Conservation (phyloP, 53 echinoderm and acorn worm genomes). For the Temnopleurus reevesii region DNA sequence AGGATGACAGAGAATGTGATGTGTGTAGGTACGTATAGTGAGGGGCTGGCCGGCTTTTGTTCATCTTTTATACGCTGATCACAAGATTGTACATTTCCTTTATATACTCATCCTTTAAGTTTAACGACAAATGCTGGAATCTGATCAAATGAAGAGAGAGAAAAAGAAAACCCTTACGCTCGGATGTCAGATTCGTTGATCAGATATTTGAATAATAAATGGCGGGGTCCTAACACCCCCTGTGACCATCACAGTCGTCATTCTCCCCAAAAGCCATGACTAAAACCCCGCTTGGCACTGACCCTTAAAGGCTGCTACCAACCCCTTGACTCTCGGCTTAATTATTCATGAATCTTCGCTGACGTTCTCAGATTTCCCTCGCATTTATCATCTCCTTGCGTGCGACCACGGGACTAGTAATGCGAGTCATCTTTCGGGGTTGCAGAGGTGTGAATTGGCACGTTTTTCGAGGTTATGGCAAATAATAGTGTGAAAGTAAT, state of each 20-base stretch:
- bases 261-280: background rate
- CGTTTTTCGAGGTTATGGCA: background rate
- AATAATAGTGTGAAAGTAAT: background rate
- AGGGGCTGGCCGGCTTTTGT: no score
- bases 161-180: no score
- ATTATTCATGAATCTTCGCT: slow-evolving; percentile 5
- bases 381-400: background rate
- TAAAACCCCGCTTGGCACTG: background rate
- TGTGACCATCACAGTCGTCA: no score
- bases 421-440: background rate
- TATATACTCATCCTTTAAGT: no score
- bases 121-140: no score
- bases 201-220: slow-evolving; percentile 1
- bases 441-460: background rate
- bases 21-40: no score
- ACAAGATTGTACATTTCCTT: no score
- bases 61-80: no score
- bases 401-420: background rate
- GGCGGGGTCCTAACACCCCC: background rate
- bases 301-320: background rate
- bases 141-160: no score
- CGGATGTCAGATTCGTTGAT: no score
- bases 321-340: background rate
- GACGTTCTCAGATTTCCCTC: background rate
- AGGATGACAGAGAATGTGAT: no score